These are phyloP conservation scores for Ceratitis capitata DNA, from an alignment of 1,140 invertebrate genomes.

Conservation along the genomic window DNA sequence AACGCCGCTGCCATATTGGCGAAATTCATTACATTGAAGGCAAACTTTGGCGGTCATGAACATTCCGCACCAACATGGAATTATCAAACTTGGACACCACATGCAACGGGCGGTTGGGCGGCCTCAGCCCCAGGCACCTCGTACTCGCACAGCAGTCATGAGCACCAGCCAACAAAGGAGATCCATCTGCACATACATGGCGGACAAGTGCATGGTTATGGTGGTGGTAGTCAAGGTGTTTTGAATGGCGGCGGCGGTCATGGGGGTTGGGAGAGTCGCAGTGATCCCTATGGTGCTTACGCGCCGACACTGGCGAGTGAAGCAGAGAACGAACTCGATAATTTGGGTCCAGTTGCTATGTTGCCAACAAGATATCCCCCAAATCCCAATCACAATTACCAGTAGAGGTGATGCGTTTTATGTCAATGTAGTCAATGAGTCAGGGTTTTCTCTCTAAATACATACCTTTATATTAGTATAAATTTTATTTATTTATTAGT, in stretches of 20 bases:
- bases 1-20: conserved; percentile 59
- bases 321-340: conserved; percentile 48
- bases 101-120: conserved; percentile 51
- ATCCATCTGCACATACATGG: conserved; percentile 63
- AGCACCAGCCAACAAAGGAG: conserved; percentile 55
- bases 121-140: conserved; percentile 43
- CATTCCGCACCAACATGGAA: conserved; percentile 53
- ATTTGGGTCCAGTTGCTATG: conserved; percentile 52
- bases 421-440: background rate
- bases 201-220: conserved; percentile 41
- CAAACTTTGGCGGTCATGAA: conserved; percentile 51
- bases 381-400: conserved; percentile 43
- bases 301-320: conserved; percentile 43
- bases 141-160: background rate
- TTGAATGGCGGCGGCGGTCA: conserved; percentile 48
- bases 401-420: background rate
- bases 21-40: conserved; percentile 59
- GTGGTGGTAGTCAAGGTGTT: conserved; percentile 45
- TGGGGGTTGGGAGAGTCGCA: conserved; percentile 56
- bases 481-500: background rate
- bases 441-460: conserved; percentile 2
- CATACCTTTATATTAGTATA: background rate
- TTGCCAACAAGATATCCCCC: conserved; percentile 57
- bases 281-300: conserved; percentile 56
- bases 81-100: conserved; percentile 55